Evolutionary conservation across 2,797 vertebrate genomes (phyloP).

Genomic region (Paratrypauchen microcephalus): DNA sequence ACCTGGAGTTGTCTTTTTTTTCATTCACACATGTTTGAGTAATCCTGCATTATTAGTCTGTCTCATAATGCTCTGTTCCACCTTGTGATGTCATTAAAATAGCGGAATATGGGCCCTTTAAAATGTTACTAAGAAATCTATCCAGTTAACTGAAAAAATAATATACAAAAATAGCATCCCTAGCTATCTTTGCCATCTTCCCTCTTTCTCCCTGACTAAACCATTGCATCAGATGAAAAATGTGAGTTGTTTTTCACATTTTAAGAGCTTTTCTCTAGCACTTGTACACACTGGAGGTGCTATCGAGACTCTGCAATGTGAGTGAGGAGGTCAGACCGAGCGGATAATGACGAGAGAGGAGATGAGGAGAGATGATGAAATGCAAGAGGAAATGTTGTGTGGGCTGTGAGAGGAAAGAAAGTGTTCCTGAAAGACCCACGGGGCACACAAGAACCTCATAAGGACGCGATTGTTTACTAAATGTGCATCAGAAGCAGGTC

Average conservation of each 20-base stretch:
- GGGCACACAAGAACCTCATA: background rate
- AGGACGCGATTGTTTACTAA: background rate
- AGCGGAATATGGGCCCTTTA: no score
- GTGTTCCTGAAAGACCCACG: background rate
- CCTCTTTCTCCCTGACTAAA: conserved; percentile 1
- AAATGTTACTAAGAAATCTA: no score
- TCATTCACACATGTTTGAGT: no score
- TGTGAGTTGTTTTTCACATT: conserved; percentile 19
- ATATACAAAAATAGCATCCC: background rate
- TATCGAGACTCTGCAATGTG: conserved; percentile 1
- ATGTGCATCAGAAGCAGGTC: no score
- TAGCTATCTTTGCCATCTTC: background rate
- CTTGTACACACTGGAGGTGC: background rate
- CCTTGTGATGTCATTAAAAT: no score
- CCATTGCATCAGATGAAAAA: conserved; percentile 32
- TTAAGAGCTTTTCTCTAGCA: conserved; percentile 19
- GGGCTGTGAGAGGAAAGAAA: background rate
- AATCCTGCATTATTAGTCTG: no score
- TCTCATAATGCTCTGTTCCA: no score
- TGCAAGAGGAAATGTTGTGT: background rate
- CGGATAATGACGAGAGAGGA: background rate
- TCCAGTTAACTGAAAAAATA: background rate
- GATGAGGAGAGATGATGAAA: background rate
- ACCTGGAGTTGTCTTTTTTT: no score
- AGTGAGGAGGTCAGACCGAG: background rate